Percentiles rank a stretch among this genome's conserved stretches.
Conservation (phyloP, 2,888 invertebrate genomes). For the Anodontia alba region DNA sequence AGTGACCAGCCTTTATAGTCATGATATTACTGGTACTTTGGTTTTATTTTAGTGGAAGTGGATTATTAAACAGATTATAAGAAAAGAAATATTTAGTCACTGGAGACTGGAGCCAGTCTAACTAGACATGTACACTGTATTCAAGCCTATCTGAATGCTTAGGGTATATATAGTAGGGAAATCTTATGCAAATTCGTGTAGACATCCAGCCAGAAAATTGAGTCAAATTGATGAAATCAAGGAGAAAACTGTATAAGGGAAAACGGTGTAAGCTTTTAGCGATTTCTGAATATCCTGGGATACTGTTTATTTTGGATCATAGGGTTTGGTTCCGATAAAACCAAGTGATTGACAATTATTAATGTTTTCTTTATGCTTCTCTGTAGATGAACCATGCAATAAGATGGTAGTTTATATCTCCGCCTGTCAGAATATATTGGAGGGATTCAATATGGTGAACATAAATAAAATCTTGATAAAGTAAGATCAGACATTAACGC, state of each 20-base stretch:
- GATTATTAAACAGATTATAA: no score
- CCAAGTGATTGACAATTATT: slow-evolving; percentile 15
- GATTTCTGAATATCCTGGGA: slow-evolving; percentile 3
- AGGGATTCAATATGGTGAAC: slow-evolving; percentile 4
- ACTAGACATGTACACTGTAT: no score
- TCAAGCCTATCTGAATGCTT: no score
- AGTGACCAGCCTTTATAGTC: no score
- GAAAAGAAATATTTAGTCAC: no score
- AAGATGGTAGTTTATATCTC: slow-evolving; percentile 16
- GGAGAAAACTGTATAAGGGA: neutral
- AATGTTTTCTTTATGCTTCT: slow-evolving; percentile 9
- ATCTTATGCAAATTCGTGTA: neutral
- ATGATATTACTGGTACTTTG: no score
- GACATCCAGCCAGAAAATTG: neutral
- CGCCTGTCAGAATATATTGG: slow-evolving; percentile 1
- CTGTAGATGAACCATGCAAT: slow-evolving; percentile 4
- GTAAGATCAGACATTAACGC: neutral
- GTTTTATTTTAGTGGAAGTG: no score
- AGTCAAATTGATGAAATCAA: neutral
- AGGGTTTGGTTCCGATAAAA: slow-evolving; percentile 6
- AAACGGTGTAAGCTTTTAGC: neutral
- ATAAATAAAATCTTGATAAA: slow-evolving; percentile 4
- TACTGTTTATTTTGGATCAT: neutral
- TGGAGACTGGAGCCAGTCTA: no score
- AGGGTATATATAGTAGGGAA: no score